Base-by-base conservation (phyloP, 2,113 vertebrate species). In the Peromyscus californicus region DNA sequence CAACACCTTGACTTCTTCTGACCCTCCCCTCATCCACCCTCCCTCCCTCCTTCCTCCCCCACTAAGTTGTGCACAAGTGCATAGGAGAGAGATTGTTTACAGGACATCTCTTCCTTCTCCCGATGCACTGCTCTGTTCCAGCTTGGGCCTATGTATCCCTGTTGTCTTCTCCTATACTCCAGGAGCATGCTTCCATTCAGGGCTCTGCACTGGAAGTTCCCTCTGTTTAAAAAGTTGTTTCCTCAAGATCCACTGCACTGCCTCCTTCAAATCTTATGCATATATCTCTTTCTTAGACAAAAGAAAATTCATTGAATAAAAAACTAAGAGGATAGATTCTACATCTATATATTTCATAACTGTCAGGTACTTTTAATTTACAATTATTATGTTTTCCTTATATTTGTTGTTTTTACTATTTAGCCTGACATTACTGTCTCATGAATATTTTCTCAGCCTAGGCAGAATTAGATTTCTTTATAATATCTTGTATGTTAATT, bases 321-420 rank as follows among this genome's bases (percentile, higher is more conserved):
- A 57, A 93, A 84, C 26, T 89, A 80, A 91, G 45, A 96, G 24
- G 72, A 65, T 54, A 10, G 21, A 91, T 75, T 96, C 90, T 7
- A 97, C 83, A 83, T 69, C 12, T 91, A n/a, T 93, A 79, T 75
- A 21, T 93, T 85, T 94, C 54, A 85, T 90, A 84, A 42, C 5
- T n/a, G 51, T 19, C 36, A 45, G 59, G 13, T 6, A 92, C 8
- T 84, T 96, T 91, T 85, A 70, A n/a, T 80, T 89, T 86, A 76
- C 51, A 96, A 93, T 94, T 95, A 85, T 94, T 93, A 31, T 93
- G 36, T 54, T 86, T 96, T 75, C 33, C 39, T 17, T 79, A 13
- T 83, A 59, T 22, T 83, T 63, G 1, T 75, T 86, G 12, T 92
- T 86, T 83, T 51, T 61, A 93, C 4, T 24, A 19, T 75, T 33